These are phyloP conservation scores for Otis tarda DNA, from an alignment of 2,113 vertebrate genomes.

Conservation along the genomic window DNA sequence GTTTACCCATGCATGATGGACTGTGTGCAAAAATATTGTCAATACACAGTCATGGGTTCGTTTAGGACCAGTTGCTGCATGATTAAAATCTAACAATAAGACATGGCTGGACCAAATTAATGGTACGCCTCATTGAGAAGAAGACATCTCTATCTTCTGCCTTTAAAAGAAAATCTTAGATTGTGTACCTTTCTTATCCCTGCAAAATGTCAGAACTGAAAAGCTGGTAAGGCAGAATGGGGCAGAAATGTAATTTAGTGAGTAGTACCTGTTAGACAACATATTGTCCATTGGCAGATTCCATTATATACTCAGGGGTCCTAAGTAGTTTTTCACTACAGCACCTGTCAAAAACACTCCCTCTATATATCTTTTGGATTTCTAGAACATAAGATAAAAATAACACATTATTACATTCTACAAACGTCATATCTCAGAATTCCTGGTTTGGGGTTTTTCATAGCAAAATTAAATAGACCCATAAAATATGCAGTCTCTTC, in stretches of 20 bases:
- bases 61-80: neutral
- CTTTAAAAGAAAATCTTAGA: neutral
- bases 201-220: neutral
- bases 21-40: neutral
- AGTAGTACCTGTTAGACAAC: neutral
- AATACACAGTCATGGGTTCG: neutral
- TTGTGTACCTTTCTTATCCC: neutral
- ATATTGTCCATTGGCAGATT: neutral
- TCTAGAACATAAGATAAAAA: neutral
- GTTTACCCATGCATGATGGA: neutral
- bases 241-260: neutral
- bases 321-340: neutral
- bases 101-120: neutral
- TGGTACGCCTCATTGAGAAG: neutral
- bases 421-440: neutral
- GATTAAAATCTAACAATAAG: neutral
- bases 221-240: neutral
- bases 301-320: neutral
- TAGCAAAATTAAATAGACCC: neutral
- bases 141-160: neutral
- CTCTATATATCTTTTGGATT: neutral
- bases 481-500: neutral
- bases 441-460: neutral
- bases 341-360: neutral
- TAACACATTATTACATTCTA: neutral